These are phyloP conservation scores for Marasmarcha lunaedactyla DNA, from an alignment of 2,888 invertebrate genomes.

Conservation along the genomic window DNA sequence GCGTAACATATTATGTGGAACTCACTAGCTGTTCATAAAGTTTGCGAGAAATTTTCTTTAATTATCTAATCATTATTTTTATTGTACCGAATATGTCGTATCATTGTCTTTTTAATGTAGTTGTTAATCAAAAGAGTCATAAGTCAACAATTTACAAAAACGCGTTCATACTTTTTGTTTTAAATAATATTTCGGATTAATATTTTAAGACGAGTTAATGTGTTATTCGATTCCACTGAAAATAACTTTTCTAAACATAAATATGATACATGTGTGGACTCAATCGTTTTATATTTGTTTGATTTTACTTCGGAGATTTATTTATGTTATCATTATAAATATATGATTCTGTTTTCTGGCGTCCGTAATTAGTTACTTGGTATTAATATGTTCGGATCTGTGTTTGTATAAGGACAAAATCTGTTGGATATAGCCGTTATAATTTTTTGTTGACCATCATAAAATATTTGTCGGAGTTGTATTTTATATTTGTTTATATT, in stretches of 20 bases:
- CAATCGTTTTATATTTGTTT: slow-evolving; percentile 24
- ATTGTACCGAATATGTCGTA: too few relatives aligned
- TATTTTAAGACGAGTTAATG: slow-evolving; percentile 37
- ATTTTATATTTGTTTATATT: too few relatives aligned
- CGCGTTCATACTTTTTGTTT: neutral
- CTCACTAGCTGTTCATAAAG: too few relatives aligned
- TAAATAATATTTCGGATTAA: slow-evolving; percentile 28
- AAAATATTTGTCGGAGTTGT: slow-evolving; percentile 8
- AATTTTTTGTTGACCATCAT: slow-evolving; percentile 10
- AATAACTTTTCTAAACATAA: slow-evolving; percentile 57
- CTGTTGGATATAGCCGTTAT: too few relatives aligned
- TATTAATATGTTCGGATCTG: slow-evolving; percentile 18
- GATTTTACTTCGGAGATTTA: slow-evolving; percentile 33
- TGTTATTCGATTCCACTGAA: slow-evolving; percentile 46
- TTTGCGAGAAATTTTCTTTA: too few relatives aligned
- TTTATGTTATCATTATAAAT: slow-evolving; percentile 32
- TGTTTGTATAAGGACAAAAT: slow-evolving; percentile 25
- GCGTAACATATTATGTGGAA: slow-evolving; percentile 6
- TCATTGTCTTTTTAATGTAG: too few relatives aligned
- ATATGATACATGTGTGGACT: slow-evolving; percentile 59
- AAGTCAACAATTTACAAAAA: slow-evolving; percentile 19
- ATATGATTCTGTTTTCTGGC: slow-evolving; percentile 26
- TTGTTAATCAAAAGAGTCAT: slow-evolving; percentile 5
- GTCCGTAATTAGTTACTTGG: slow-evolving; percentile 31
- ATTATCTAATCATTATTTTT: too few relatives aligned